A percentile compares a stretch with the other conserved stretches of the same genome.
These are phyloP conservation scores for Hyles vespertilio DNA, from an alignment of 1,140 invertebrate species.

Conservation along the genomic window DNA sequence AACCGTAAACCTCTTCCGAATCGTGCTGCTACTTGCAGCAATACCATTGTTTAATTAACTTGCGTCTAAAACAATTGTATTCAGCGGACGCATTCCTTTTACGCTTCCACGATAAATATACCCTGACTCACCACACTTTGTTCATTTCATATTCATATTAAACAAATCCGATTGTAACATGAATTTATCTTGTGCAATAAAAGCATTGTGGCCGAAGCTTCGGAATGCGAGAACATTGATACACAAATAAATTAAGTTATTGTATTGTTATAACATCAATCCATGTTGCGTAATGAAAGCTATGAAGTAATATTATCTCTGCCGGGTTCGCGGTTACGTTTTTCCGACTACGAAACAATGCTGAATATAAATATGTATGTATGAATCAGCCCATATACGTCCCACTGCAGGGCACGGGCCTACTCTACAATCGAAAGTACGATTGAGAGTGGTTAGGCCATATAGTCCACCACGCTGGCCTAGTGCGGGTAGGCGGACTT, in stretches of 20 bases:
- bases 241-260: slow-evolving; percentile 37
- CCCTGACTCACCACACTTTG: slow-evolving; percentile 28
- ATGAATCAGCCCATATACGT: no score
- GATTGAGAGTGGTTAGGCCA: no score
- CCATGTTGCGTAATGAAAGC: slow-evolving; percentile 18
- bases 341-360: no score
- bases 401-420: no score
- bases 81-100: no score
- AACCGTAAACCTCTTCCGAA: no score
- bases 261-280: slow-evolving; percentile 16
- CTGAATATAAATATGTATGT: no score
- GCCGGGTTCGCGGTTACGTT: neutral
- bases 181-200: slow-evolving; percentile 46
- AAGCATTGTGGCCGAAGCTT: slow-evolving; percentile 31
- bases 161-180: slow-evolving; percentile 42
- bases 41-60: no score
- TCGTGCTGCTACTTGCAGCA: neutral
- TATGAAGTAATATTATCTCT: slow-evolving; percentile 17
- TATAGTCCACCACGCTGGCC: no score
- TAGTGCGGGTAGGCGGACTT: no score
- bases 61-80: neutral
- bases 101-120: slow-evolving; percentile 1
- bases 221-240: slow-evolving; percentile 17
- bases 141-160: slow-evolving; percentile 39
- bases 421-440: no score